These are phyloP conservation scores for Entomyzon cyanotis DNA, from an alignment of 2,113 vertebrate genomes.

Conservation along the genomic window DNA sequence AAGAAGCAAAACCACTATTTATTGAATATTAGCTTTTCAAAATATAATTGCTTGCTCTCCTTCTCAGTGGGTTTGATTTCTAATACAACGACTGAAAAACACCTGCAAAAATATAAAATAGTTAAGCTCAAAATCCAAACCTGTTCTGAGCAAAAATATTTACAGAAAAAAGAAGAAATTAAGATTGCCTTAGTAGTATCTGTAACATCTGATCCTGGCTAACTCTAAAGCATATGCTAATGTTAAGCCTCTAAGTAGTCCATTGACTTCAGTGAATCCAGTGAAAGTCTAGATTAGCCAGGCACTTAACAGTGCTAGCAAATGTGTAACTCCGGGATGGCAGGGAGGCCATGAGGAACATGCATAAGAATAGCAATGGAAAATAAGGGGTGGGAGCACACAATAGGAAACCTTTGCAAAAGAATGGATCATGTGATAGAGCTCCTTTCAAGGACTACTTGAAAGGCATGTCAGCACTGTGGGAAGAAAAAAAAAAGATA, in stretches of 20 bases:
- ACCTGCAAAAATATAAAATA: background rate
- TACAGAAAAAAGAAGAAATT: background rate
- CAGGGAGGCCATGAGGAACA: background rate
- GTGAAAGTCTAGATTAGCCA: slow-evolving; percentile 29
- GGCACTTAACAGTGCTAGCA: background rate
- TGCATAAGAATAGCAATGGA: background rate
- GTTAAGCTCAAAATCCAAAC: background rate
- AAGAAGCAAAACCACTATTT: background rate
- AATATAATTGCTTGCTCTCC: background rate
- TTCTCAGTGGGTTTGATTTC: background rate
- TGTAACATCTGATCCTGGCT: background rate
- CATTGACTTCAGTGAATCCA: background rate
- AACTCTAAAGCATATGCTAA: background rate
- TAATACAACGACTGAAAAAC: background rate
- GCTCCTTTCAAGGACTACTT: slow-evolving; percentile 7
- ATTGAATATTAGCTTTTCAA: background rate
- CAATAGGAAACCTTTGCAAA: background rate
- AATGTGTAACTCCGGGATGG: background rate
- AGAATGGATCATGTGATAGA: background rate
- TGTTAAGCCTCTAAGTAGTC: slow-evolving; percentile 1
- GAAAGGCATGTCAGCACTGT: background rate
- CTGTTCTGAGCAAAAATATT: background rate
- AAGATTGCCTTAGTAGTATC: background rate
- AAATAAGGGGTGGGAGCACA: background rate
- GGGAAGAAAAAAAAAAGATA: background rate